A percentile compares a stretch with the other conserved stretches of the same genome.
These are phyloP conservation scores for Tragelaphus scriptus DNA, from an alignment of 2,113 vertebrate genomes.

Conservation along the genomic window DNA sequence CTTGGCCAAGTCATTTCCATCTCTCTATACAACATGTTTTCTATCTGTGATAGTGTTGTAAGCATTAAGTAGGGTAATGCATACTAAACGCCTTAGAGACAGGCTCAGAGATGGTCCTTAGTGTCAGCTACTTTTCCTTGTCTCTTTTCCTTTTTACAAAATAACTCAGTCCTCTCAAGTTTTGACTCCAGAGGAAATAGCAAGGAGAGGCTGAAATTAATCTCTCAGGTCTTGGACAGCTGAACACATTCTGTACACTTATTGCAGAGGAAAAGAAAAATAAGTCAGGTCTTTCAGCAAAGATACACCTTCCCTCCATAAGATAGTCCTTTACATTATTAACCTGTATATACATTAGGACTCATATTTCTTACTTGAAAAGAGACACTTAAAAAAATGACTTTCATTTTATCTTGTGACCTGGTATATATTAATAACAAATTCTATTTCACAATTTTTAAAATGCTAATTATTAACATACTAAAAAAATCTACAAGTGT, in stretches of 20 bases:
- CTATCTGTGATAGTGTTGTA: not conserved
- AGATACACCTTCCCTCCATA: not conserved
- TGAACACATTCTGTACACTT: not conserved
- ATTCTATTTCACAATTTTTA: conserved; percentile 28
- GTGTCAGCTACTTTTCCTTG: not conserved
- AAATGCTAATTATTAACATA: conserved; percentile 22
- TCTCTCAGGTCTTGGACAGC: not conserved
- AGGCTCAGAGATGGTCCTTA: not conserved
- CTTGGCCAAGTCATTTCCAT: not conserved
- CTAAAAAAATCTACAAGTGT: not conserved
- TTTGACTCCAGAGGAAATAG: not conserved
- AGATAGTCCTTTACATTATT: not conserved
- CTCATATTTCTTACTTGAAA: not conserved
- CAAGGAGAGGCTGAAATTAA: not conserved
- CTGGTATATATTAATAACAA: not conserved
- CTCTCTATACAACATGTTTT: not conserved
- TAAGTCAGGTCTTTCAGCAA: not conserved
- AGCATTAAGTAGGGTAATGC: not conserved
- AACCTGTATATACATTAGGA: not conserved
- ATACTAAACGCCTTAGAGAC: not conserved
- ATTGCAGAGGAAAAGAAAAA: not conserved
- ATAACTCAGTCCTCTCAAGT: not conserved
- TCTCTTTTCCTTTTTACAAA: not conserved
- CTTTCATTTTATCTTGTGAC: conserved; percentile 22
- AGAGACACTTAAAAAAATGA: not conserved